A percentile compares a stretch with the other conserved stretches of the same genome.
phyloP scores from a whole-genome alignment of 1,140 invertebrate genomes.

The Eumeta japonica region DNA sequence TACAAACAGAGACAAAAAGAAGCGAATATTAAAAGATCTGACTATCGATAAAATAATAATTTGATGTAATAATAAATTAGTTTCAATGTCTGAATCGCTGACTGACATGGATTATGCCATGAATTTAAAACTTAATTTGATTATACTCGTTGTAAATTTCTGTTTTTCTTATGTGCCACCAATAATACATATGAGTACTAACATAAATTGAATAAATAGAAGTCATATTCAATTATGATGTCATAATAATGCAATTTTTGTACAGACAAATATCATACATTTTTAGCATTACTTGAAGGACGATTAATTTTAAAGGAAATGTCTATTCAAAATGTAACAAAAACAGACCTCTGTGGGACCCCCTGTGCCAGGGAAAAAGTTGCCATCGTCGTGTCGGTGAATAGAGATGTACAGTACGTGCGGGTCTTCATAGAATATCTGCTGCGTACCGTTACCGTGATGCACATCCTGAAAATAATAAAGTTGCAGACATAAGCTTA shows the following conservation, averaged over 20 bases:
- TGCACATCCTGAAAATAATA: conserved; percentile 81
- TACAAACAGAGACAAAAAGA: conserved; percentile 15
- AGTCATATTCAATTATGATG: background rate
- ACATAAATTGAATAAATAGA: too few relatives aligned
- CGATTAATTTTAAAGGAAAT: background rate
- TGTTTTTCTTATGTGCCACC: too few relatives aligned
- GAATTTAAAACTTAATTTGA: too few relatives aligned
- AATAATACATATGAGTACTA: too few relatives aligned
- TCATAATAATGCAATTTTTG: background rate
- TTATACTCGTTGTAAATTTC: too few relatives aligned
- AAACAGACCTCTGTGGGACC: conserved; percentile 71
- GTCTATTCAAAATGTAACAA: background rate
- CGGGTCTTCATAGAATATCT: conserved; percentile 96
- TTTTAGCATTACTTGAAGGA: background rate
- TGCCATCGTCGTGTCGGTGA: conserved; percentile 98
- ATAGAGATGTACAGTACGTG: conserved; percentile 94
- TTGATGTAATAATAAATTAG: too few relatives aligned
- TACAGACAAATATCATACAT: background rate
- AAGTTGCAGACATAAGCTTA: too few relatives aligned
- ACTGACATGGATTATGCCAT: too few relatives aligned
- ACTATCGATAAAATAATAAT: too few relatives aligned
- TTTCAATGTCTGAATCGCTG: too few relatives aligned
- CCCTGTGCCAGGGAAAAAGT: conserved; percentile 98
- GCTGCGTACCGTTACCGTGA: conserved; percentile 98
- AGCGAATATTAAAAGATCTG: too few relatives aligned